These are phyloP conservation scores for Harpalus rufipes DNA, from an alignment of 2,888 invertebrate species.

Conservation along the genomic window DNA sequence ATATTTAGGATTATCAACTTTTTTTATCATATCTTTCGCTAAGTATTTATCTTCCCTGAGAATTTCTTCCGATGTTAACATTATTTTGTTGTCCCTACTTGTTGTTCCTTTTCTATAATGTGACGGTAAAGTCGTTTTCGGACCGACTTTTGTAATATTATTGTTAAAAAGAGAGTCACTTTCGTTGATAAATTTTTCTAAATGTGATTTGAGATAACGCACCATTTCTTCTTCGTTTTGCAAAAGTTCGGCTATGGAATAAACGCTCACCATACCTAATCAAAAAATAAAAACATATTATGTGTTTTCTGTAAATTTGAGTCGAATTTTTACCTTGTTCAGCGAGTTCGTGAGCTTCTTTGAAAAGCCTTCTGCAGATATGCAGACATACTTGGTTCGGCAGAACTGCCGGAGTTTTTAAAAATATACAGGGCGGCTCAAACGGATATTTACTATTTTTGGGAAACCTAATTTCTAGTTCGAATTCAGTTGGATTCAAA, in stretches of 20 bases:
- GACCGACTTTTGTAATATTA: constrained; percentile 71
- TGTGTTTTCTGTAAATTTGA: not conserved
- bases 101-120: constrained; percentile 84
- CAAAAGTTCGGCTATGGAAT: constrained; percentile 84
- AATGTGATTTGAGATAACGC: constrained; percentile 80
- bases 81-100: constrained; percentile 79
- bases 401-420: constrained; percentile 82
- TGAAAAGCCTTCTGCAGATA: constrained; percentile 82
- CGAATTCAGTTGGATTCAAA: constrained; percentile 78
- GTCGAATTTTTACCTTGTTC: constrained; percentile 79
- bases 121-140: constrained; percentile 77
- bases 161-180: constrained; percentile 76
- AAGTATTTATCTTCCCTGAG: constrained; percentile 82
- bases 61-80: constrained; percentile 79
- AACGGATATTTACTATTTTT: constrained; percentile 85
- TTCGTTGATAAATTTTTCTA: constrained; percentile 82
- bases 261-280: constrained; percentile 82
- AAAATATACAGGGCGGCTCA: constrained; percentile 85
- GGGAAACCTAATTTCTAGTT: constrained; percentile 88
- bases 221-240: constrained; percentile 84
- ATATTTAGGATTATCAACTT: constrained; percentile 82
- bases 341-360: constrained; percentile 84
- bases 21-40: constrained; percentile 81
- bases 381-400: constrained; percentile 83
- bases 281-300: not conserved